phyloP scores from a whole-genome alignment of 2,113 vertebrate species.

The Psammodynastes pulverulentus region DNA sequence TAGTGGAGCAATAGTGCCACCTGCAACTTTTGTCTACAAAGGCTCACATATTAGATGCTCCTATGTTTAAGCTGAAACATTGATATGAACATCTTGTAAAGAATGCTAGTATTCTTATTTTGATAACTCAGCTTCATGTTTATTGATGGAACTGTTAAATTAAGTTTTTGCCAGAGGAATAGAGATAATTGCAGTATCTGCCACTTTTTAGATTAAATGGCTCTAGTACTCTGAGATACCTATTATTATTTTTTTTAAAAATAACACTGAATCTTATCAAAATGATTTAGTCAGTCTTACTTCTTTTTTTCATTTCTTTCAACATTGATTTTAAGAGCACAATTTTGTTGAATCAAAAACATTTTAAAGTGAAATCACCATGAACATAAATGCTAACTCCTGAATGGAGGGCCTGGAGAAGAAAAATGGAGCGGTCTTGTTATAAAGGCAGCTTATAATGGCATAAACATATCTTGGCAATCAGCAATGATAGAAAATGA shows the following conservation, averaged over 20 bases:
- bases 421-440: background rate
- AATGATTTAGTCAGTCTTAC: background rate
- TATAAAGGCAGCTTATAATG: background rate
- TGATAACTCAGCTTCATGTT: background rate
- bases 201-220: constrained; percentile 17
- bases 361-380: constrained; percentile 17
- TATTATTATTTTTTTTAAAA: background rate
- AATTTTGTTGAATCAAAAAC: constrained; percentile 3
- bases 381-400: background rate
- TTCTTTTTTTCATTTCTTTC: background rate
- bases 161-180: background rate
- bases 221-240: background rate
- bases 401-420: background rate
- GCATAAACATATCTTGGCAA: background rate
- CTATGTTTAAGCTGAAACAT: background rate
- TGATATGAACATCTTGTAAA: background rate
- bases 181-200: background rate
- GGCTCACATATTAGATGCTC: background rate
- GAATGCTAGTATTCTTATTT: background rate
- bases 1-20: background rate
- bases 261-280: constrained; percentile 5
- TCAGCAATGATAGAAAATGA: constrained; percentile 27
- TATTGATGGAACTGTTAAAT: background rate
- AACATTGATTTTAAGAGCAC: background rate
- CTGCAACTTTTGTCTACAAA: background rate